Evolutionary conservation across 2,888 invertebrate genomes (phyloP).

Genomic region (Drosophila anomalata): DNA sequence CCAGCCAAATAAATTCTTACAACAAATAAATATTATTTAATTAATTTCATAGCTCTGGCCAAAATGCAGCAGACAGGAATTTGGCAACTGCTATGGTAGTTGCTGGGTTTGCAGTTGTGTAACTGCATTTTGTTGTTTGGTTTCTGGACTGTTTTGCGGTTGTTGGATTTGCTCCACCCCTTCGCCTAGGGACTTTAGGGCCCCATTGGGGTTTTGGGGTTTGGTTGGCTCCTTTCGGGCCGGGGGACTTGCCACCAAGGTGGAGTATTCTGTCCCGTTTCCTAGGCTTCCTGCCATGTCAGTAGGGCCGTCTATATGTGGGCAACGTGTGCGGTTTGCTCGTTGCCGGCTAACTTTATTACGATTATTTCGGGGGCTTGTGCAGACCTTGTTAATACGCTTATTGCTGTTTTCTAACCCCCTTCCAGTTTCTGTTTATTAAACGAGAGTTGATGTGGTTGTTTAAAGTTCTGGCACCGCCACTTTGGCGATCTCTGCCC

Average conservation of each 20-base stretch:
- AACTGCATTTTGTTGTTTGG: conserved; percentile 50
- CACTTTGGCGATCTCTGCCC: conserved; percentile 39
- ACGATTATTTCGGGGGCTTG: conserved; percentile 47
- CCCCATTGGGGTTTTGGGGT: conserved; percentile 39
- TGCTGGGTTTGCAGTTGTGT: conserved; percentile 39
- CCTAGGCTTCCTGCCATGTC: conserved; percentile 7
- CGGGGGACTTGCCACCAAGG: conserved; percentile 21
- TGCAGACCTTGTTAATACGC: conserved; percentile 57
- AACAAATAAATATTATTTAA: conserved; percentile 71
- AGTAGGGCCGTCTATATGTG: conserved; percentile 12
- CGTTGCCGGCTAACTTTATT: conserved; percentile 53
- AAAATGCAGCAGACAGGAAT: conserved; percentile 27
- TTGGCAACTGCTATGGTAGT: conserved; percentile 36
- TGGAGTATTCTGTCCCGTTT: neutral
- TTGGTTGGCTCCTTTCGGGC: conserved; percentile 22
- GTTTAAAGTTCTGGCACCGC: conserved; percentile 55
- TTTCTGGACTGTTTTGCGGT: conserved; percentile 53
- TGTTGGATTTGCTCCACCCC: conserved; percentile 3
- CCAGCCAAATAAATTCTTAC: conserved; percentile 58
- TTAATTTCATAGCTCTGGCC: conserved; percentile 59
- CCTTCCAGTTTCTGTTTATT: conserved; percentile 56
- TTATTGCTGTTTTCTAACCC: conserved; percentile 51
- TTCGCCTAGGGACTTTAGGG: neutral
- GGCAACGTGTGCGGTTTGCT: conserved; percentile 36
- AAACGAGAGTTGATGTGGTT: conserved; percentile 59